These are phyloP conservation scores for Gryllus longicercus DNA, from an alignment of 2,888 invertebrate genomes.

Conservation along the genomic window DNA sequence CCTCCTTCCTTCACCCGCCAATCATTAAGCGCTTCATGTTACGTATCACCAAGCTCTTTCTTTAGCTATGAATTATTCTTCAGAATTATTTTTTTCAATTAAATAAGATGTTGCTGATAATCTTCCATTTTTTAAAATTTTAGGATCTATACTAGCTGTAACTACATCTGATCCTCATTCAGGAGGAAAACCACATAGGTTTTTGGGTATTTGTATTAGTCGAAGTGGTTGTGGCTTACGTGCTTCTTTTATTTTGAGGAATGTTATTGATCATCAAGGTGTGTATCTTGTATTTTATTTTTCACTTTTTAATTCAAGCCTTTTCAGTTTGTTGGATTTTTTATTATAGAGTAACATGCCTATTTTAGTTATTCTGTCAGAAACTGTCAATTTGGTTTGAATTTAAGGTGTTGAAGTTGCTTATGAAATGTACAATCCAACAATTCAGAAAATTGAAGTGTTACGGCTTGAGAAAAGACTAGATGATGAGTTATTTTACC, in stretches of 20 bases:
- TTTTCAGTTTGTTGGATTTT: neutral
- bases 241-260: constrained; percentile 82
- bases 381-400: too few relatives aligned
- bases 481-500: constrained; percentile 82
- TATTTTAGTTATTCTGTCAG: too few relatives aligned
- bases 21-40: too few relatives aligned
- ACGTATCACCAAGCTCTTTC: too few relatives aligned
- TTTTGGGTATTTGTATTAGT: constrained; percentile 93
- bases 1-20: too few relatives aligned
- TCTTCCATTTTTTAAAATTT: neutral
- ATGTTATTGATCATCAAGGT: constrained; percentile 87
- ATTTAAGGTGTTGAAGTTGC: constrained; percentile 57
- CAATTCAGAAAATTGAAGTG: constrained; percentile 84
- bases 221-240: constrained; percentile 77
- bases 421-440: constrained; percentile 92
- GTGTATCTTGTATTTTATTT: neutral
- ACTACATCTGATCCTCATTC: constrained; percentile 82
- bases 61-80: too few relatives aligned
- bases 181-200: constrained; percentile 76
- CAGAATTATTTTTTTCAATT: too few relatives aligned
- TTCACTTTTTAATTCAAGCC: neutral
- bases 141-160: constrained; percentile 84
- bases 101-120: too few relatives aligned
- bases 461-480: constrained; percentile 87
- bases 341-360: too few relatives aligned